Evolutionary conservation across 1,140 invertebrate genomes (phyloP).

Genomic region (Pseudomyrmex concolor): DNA sequence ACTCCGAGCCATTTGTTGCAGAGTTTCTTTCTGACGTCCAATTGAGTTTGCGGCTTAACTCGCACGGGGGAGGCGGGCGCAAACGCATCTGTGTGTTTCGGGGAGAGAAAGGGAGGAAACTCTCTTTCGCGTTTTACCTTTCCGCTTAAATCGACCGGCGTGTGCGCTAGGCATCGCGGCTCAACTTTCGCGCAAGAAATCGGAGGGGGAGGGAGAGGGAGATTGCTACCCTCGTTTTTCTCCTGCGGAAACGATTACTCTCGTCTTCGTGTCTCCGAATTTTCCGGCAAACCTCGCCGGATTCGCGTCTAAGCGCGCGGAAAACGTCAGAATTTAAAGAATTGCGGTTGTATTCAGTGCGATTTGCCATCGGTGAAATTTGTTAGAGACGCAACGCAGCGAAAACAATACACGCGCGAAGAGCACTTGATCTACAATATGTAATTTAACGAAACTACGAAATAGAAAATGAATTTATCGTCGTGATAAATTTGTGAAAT

Average conservation of each 20-base stretch:
- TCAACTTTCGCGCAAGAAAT: conserved; percentile 42
- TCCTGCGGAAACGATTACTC: conserved; percentile 45
- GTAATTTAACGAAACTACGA: too few species aligned
- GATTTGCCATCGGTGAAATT: background rate
- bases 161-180: background rate
- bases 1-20: conserved; percentile 78
- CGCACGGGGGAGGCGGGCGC: conserved; percentile 48
- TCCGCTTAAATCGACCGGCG: conserved; percentile 70
- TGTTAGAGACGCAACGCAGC: background rate
- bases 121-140: conserved; percentile 49
- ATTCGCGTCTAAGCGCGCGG: conserved; percentile 10
- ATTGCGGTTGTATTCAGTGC: background rate
- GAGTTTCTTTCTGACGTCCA: conserved; percentile 76
- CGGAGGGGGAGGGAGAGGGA: conserved; percentile 26
- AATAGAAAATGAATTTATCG: too few species aligned
- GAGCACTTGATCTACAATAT: background rate
- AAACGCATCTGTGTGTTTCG: conserved; percentile 70
- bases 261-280: conserved; percentile 26
- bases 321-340: conserved; percentile 1
- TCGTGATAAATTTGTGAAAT: too few species aligned
- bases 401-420: too few species aligned
- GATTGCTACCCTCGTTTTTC: conserved; percentile 48
- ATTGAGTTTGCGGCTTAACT: conserved; percentile 75
- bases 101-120: too few species aligned
- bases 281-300: background rate